Percentiles rank a stretch among this genome's conserved stretches.
These are phyloP conservation scores for Cryptotermes secundus DNA, from an alignment of 1,140 invertebrate genomes.

Conservation along the genomic window DNA sequence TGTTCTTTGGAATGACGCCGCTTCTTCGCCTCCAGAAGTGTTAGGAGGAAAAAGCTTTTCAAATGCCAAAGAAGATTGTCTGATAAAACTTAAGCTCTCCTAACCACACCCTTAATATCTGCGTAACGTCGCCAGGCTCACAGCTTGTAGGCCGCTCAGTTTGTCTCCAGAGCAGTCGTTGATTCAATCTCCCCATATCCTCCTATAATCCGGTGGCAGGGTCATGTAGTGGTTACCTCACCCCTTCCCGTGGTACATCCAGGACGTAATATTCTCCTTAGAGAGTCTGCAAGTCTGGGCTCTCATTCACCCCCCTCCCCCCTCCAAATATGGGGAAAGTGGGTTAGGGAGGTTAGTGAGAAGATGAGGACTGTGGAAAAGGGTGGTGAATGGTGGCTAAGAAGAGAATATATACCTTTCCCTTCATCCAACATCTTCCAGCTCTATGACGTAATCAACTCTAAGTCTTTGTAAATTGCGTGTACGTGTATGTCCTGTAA, in stretches of 20 bases:
- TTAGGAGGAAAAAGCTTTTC: too few relatives aligned
- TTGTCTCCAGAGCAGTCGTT: not conserved
- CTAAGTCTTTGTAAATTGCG: not conserved
- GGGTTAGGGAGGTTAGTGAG: not conserved
- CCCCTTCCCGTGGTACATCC: too few relatives aligned
- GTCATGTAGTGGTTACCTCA: not conserved
- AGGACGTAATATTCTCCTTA: not conserved
- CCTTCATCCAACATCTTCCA: not conserved
- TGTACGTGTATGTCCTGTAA: too few relatives aligned
- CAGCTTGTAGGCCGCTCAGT: not conserved
- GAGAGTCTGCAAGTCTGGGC: not conserved
- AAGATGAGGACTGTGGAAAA: too few relatives aligned
- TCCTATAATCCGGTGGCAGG: not conserved
- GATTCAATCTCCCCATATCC: not conserved
- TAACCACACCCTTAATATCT: not conserved
- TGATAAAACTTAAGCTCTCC: too few relatives aligned
- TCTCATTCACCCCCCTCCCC: too few relatives aligned
- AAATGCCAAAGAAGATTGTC: too few relatives aligned
- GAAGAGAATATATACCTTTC: not conserved
- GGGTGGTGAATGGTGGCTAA: too few relatives aligned
- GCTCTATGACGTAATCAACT: not conserved
- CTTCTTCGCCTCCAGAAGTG: too few relatives aligned
- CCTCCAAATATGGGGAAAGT: not conserved
- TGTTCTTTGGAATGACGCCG: too few relatives aligned
- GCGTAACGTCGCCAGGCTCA: not conserved